Evolutionary conservation across 1,140 invertebrate genomes (phyloP), one percentile per base, ranked within the genome.

Genomic region (Micrasema longulum): DNA sequence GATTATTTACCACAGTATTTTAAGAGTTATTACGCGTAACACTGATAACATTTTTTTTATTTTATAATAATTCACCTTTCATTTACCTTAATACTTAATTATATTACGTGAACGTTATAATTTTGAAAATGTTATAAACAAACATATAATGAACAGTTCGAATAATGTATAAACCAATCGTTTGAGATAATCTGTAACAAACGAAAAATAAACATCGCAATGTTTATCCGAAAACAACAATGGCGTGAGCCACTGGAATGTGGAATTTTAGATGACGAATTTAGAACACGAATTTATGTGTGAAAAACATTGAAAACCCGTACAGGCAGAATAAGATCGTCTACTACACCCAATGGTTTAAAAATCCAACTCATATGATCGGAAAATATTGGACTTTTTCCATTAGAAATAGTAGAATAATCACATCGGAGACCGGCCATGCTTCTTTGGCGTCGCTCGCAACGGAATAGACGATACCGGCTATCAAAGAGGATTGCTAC

Each of bases 371-470:
- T 62, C 38, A 71, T 14, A 66, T 20, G n/a, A 72, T 64, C 16
- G 36, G 41, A 38, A 65, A 48, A 72, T 41, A 75, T 76, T 76
- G 74, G 67, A 73, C 48, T 71, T 71, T 76, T 76, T 63, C 74
- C 74, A 76, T 76, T 63, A 73, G 74, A 67, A 68, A 71, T 57
- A 53, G 70, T 64, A 76, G 71, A 75, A 23, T 60, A 72, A 75
- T 75, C 74, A 43, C 38, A 66, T 1, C 38, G 35, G 22, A n/a
- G 36, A 53, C 16, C 38, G 38, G 35, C 14, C n/a, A 23, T 9
- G 26, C 20, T 31, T 66, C 26, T 16, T 12, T 16, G 36, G 14
- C 20, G 36, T 23, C 50, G 38, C 26, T 60, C 48, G 36, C 41
- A 41, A 26, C 35, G 50, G 20, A 31, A 47, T 5, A 31, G 41